These are phyloP conservation scores for Plestiodon gilberti DNA, from an alignment of 2,113 vertebrate genomes.

Conservation along the genomic window DNA sequence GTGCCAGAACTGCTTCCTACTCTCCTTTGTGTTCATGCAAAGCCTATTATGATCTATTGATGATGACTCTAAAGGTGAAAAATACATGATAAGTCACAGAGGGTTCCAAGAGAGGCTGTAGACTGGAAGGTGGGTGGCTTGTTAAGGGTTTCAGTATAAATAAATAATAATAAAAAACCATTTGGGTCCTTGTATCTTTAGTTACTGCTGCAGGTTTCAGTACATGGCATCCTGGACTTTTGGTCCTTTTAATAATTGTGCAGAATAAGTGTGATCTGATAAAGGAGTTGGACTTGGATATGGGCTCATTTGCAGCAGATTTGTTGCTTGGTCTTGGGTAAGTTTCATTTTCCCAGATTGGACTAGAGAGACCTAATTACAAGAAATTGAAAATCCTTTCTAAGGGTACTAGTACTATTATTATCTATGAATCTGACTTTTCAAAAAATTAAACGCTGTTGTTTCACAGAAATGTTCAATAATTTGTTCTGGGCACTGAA, in stretches of 20 bases:
- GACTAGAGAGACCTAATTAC: background rate
- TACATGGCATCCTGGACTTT: background rate
- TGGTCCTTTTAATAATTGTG: background rate
- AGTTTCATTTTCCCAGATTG: background rate
- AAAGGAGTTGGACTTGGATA: background rate
- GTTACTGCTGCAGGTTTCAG: background rate
- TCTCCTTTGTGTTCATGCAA: background rate
- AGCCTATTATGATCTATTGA: slow-evolving; percentile 39
- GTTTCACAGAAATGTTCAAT: background rate
- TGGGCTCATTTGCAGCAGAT: background rate
- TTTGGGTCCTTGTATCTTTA: accelerated
- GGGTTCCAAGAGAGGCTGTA: slow-evolving; percentile 40
- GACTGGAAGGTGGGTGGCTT: slow-evolving; percentile 10
- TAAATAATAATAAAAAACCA: too few species aligned
- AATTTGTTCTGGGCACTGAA: background rate
- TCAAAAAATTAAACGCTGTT: background rate
- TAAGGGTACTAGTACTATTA: background rate
- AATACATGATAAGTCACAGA: slow-evolving; percentile 44
- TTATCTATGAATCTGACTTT: background rate
- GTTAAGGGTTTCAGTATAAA: background rate
- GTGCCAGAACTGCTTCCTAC: accelerated
- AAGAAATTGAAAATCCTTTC: background rate
- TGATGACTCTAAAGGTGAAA: slow-evolving; percentile 49
- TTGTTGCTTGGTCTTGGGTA: background rate
- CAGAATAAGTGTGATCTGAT: background rate